Percentiles rank a stretch among this genome's conserved stretches.
phyloP scores from a whole-genome alignment of 2,113 vertebrate species.

The Sinocyclocheilus grahami region DNA sequence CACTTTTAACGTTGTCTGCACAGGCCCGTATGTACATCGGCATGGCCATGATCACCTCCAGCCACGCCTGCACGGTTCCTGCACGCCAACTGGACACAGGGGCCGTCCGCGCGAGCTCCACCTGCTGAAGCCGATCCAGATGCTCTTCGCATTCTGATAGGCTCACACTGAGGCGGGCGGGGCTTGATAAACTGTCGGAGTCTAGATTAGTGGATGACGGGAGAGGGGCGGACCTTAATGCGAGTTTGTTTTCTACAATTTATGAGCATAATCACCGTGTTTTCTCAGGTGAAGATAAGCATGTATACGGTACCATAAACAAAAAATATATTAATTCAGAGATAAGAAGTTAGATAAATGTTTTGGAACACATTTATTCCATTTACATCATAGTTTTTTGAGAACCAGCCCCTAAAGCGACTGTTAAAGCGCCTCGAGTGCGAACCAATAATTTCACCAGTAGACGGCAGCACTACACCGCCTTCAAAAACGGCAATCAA shows the following conservation, averaged over 20 bases:
- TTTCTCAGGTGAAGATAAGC: neutral
- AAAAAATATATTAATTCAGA: neutral
- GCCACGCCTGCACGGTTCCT: slow-evolving; percentile 85
- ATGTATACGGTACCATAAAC: neutral
- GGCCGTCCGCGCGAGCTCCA: slow-evolving; percentile 80
- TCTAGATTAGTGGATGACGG: slow-evolving; percentile 73
- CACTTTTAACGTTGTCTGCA: slow-evolving; percentile 85
- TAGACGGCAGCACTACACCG: slow-evolving; percentile 52
- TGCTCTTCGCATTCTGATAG: slow-evolving; percentile 84
- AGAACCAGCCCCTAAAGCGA: too few relatives aligned
- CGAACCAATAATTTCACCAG: slow-evolving; percentile 34
- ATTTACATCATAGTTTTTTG: neutral
- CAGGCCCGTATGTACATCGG: slow-evolving; percentile 88
- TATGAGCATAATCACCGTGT: neutral
- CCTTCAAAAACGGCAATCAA: neutral
- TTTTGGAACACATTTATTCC: neutral
- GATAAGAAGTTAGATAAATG: neutral
- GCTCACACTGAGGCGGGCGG: slow-evolving; percentile 78
- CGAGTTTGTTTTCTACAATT: slow-evolving; percentile 45
- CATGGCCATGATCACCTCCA: slow-evolving; percentile 91
- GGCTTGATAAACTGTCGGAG: slow-evolving; percentile 81
- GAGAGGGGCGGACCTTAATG: neutral
- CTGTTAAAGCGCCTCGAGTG: too few relatives aligned
- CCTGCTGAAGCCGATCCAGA: slow-evolving; percentile 84
- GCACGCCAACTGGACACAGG: slow-evolving; percentile 88